These are phyloP conservation scores for Pipistrellus pygmaeus DNA, from an alignment of 2,797 vertebrate species.

Conservation along the genomic window DNA sequence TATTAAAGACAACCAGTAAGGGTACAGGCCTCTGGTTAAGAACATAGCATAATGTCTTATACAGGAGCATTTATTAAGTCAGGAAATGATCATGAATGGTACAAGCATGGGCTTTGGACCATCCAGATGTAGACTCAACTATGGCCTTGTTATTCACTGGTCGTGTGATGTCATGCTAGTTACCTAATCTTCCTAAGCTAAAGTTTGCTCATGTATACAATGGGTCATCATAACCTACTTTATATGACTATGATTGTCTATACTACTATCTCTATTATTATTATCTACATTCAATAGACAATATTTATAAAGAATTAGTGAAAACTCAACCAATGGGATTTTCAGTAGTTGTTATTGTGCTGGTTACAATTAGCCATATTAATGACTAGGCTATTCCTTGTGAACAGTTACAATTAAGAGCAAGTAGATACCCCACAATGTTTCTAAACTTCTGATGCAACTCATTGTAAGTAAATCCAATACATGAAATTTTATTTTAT, in stretches of 20 bases:
- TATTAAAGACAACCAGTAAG: not conserved
- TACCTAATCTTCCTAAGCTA: slow-evolving; percentile 13
- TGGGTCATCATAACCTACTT: not conserved
- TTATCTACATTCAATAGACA: not conserved
- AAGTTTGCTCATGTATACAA: not conserved
- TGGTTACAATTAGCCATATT: not conserved
- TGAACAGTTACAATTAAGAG: not conserved
- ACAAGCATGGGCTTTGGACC: not conserved
- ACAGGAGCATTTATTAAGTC: not conserved
- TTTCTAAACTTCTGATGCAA: slow-evolving; percentile 19
- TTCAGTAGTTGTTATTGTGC: not conserved
- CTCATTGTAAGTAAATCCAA: slow-evolving; percentile 22
- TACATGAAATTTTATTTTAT: not conserved
- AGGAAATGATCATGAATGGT: not conserved
- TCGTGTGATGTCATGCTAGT: not conserved
- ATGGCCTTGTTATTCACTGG: not conserved
- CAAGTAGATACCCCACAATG: not conserved
- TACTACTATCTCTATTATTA: not conserved
- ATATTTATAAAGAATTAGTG: not conserved
- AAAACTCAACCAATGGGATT: not conserved
- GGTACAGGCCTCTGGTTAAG: not conserved
- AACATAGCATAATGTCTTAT: not conserved
- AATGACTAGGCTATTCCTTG: not conserved
- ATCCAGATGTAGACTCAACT: not conserved
- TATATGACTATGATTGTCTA: not conserved